Base-by-base conservation (phyloP, 2,113 vertebrate species). In the Passer domesticus region DNA sequence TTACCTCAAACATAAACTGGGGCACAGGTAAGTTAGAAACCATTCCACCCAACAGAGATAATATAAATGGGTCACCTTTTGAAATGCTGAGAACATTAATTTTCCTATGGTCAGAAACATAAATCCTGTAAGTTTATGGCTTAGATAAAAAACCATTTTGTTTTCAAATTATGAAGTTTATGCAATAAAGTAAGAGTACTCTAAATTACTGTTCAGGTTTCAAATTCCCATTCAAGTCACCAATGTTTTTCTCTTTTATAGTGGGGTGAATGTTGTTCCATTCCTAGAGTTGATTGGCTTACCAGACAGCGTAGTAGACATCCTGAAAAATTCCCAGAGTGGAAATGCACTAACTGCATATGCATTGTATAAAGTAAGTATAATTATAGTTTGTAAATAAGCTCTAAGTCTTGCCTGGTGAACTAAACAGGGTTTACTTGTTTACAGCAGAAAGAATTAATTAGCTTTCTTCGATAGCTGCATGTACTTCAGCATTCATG, bases 301-400 rank as follows among this genome's bases (percentile, higher is more conserved):
- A 52, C 99, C 99, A 63, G 98, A 99, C 94, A 98, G 97, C 10
- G 9, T 99, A 56, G 97, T 99, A 69, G 95, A 87, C 91, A 98
- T 99, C 95, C 97, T 99, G 97, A 99, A 98, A 96, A 97, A 99
- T 89, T 99, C 99, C 39, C 98, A 99, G 30, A 98, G 99, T 84
- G 99, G 98, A 63, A 99, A 99, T 69, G 99, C 98, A 25, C 96
- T 99, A 76, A 99, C 99, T 72, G 99, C 99, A 4, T 99, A 99
- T 83, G 99, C 99, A 76, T 97, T 99, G 98, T 99, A 99, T 95
- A 99, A 99, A 99, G 99, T 99, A 98, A 97, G 97, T 95, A 67
- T 64, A 62, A n/a, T 49, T 66, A 55, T 2, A 43, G 28, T 56
- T 91, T 93, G 39, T 66, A 83, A 68, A 50, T 67, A 84, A 67